Evolutionary conservation across 2,888 invertebrate species (phyloP).

Genomic region (Chaitophorus viminalis): DNA sequence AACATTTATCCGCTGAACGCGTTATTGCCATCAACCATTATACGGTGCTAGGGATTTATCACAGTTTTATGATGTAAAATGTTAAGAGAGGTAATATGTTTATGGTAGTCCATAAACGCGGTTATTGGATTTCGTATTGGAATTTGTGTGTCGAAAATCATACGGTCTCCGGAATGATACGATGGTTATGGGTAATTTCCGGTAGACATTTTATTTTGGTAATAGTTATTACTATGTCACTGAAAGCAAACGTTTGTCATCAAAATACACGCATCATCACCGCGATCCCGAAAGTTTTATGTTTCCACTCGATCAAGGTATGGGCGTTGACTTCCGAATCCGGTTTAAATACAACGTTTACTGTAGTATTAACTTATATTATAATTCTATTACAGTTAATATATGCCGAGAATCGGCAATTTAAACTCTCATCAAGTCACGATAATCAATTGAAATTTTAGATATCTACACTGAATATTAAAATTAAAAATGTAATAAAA

Average conservation of each 20-base stretch:
- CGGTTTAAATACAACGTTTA: too few species aligned
- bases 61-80: slow-evolving; percentile 38
- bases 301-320: too few species aligned
- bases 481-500: too few species aligned
- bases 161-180: neutral
- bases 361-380: too few species aligned
- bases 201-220: slow-evolving; percentile 22
- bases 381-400: too few species aligned
- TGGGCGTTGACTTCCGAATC: too few species aligned
- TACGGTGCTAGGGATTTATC: slow-evolving; percentile 19
- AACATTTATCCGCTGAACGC: slow-evolving; percentile 33
- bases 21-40: slow-evolving; percentile 26
- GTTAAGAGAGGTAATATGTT: slow-evolving; percentile 10
- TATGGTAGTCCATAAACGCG: slow-evolving; percentile 32
- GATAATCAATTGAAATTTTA: too few species aligned
- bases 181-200: neutral
- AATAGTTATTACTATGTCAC: neutral
- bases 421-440: too few species aligned
- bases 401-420: too few species aligned
- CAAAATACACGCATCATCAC: neutral
- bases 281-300: too few species aligned
- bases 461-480: too few species aligned
- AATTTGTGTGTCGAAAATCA: slow-evolving; percentile 22
- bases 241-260: neutral
- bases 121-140: slow-evolving; percentile 32